Conservation (phyloP, 2,797 vertebrate genomes). For the Mycteria americana region DNA sequence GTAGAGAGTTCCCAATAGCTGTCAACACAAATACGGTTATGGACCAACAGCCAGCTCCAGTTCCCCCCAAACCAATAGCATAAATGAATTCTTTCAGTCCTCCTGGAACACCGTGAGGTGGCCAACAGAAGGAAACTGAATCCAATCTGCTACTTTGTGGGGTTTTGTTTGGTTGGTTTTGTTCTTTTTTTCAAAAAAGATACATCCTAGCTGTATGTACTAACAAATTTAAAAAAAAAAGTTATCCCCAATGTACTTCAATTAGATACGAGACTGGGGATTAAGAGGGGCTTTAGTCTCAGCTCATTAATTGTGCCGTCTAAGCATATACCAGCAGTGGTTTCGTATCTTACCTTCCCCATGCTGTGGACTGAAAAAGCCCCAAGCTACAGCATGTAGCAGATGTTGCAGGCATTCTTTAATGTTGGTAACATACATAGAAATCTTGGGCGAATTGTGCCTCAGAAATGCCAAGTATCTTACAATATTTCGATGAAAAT, state of each 20-base stretch:
- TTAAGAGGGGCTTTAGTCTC: not conserved
- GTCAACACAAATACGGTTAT: not conserved
- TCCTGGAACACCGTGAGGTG: not conserved
- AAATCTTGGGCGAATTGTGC: not conserved
- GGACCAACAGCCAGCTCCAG: not conserved
- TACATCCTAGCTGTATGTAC: not conserved
- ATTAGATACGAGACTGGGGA: rapidly evolving
- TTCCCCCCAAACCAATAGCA: not conserved
- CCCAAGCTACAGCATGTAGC: not conserved
- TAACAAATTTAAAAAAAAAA: not conserved
- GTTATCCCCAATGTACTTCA: not conserved
- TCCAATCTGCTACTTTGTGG: not conserved
- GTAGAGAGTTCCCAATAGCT: not conserved
- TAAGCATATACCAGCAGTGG: not conserved
- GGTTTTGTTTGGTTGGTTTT: not conserved
- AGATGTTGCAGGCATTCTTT: not conserved
- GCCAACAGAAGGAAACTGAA: not conserved
- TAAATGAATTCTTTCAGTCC: not conserved
- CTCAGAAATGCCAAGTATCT: not conserved
- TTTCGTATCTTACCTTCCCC: not conserved
- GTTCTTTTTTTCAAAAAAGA: not conserved
- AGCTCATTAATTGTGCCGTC: not conserved
- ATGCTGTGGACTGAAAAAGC: not conserved
- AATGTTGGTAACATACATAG: not conserved
- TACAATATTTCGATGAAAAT: not conserved